Conservation (phyloP, 2,888 invertebrate species). For the Tortricodes alternella region DNA sequence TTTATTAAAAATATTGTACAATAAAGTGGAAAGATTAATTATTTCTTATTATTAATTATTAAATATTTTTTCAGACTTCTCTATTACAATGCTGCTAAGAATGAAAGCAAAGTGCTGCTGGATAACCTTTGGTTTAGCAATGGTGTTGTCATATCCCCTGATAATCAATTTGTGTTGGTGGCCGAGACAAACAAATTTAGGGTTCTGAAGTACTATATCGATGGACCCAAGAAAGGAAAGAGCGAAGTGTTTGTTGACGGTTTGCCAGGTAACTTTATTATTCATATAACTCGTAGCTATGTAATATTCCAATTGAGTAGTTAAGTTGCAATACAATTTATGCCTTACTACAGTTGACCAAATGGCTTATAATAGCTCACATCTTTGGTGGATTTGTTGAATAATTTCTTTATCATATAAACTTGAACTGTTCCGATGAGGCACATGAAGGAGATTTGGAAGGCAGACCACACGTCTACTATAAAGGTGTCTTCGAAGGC, state of each 20-base stretch:
- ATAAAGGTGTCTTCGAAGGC: constrained; percentile 91
- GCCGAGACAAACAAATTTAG: constrained; percentile 86
- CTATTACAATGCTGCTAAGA: constrained; percentile 89
- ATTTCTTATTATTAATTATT: too few species aligned
- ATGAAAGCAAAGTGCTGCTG: constrained; percentile 88
- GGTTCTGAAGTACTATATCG: constrained; percentile 89
- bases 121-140: constrained; percentile 93
- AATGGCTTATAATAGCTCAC: constrained; percentile 7
- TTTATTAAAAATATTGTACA: background rate
- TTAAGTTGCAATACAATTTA: background rate
- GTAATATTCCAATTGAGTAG: background rate
- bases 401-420: constrained; percentile 87
- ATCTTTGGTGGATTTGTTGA: constrained; percentile 40
- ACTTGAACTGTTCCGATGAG: constrained; percentile 89
- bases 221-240: constrained; percentile 91
- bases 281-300: background rate
- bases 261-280: constrained; percentile 83
- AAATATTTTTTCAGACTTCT: constrained; percentile 84
- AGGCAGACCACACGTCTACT: constrained; percentile 90
- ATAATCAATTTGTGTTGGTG: constrained; percentile 91
- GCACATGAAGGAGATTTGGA: constrained; percentile 89
- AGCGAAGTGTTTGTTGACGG: constrained; percentile 91
- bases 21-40: too few species aligned
- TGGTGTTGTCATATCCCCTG: constrained; percentile 91
- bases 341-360: background rate